Conservation (phyloP, 2,888 invertebrate species). For the Syrista parreyssii region DNA sequence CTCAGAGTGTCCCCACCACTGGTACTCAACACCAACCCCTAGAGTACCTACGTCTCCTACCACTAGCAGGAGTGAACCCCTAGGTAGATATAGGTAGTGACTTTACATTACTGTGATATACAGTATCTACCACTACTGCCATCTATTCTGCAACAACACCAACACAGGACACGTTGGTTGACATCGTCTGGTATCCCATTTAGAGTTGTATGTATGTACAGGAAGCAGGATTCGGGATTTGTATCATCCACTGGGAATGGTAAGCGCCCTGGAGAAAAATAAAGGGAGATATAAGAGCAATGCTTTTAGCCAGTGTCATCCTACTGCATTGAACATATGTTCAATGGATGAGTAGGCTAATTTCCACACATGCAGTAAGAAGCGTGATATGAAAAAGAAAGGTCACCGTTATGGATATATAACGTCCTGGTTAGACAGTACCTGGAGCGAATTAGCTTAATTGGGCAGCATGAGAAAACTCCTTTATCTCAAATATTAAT, state of each 20-base stretch:
- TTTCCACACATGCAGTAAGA: not conserved
- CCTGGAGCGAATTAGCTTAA: not conserved
- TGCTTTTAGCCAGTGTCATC: not conserved
- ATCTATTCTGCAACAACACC: not conserved
- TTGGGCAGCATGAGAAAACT: not conserved
- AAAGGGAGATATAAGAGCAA: not conserved
- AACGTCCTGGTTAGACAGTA: not conserved
- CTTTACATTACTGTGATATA: not conserved
- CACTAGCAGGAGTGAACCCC: not conserved
- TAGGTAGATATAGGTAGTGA: not conserved
- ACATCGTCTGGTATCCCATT: not conserved
- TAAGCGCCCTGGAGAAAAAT: not conserved
- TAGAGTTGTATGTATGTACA: not conserved
- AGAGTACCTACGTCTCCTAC: not conserved
- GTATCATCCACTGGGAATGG: not conserved
- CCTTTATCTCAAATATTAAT: not conserved
- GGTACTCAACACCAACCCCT: not conserved
- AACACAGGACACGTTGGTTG: not conserved
- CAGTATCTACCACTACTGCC: not conserved
- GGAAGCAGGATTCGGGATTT: not conserved
- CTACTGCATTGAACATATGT: not conserved
- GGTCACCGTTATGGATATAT: not conserved
- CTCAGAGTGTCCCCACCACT: constrained; percentile 22
- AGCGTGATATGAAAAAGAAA: not conserved
- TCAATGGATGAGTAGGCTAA: not conserved